Conservation (phyloP, 1,140 invertebrate species). For the Neodiprion lecontei region DNA sequence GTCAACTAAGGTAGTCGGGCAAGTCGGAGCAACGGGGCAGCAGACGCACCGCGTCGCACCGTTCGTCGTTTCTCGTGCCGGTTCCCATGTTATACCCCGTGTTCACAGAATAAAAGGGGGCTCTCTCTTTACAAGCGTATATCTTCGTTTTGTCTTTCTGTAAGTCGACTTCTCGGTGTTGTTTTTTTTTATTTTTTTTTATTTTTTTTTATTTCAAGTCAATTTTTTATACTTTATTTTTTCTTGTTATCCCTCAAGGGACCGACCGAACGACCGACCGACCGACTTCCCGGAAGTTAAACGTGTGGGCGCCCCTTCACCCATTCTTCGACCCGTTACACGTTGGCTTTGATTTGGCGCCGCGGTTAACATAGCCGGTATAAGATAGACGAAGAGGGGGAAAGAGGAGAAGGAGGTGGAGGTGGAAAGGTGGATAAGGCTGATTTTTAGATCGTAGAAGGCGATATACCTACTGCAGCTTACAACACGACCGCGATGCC, state of each 20-base stretch:
- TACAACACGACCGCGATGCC: too few relatives aligned
- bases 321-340: neutral
- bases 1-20: conserved; percentile 59
- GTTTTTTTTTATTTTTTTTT: too few relatives aligned
- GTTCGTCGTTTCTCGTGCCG: too few relatives aligned
- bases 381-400: neutral
- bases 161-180: neutral
- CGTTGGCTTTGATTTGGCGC: neutral
- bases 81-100: neutral
- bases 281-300: neutral
- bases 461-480: too few relatives aligned
- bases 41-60: too few relatives aligned
- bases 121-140: neutral
- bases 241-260: too few relatives aligned
- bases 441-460: too few relatives aligned
- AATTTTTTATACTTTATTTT: too few relatives aligned
- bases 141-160: neutral
- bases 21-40: neutral
- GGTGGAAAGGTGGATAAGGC: too few relatives aligned
- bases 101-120: neutral
- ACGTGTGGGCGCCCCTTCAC: neutral
- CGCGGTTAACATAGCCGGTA: neutral
- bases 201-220: too few relatives aligned
- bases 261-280: too few relatives aligned
- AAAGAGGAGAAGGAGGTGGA: neutral